Evolutionary conservation across 2,888 invertebrate genomes (phyloP).

Genomic region (Antheraea yamamai): DNA sequence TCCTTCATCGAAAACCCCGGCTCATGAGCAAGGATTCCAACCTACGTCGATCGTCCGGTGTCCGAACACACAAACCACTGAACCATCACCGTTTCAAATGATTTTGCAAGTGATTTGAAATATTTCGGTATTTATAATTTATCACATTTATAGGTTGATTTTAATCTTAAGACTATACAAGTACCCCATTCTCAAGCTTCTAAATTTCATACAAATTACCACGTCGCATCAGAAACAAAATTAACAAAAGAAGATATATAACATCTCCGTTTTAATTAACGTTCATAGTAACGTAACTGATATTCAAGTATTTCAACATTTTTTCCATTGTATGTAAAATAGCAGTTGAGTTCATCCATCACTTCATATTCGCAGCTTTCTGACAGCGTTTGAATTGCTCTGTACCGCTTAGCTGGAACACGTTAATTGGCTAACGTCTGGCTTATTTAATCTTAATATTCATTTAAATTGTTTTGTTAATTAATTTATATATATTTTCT

Average conservation of each 20-base stretch:
- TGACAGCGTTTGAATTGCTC: slow-evolving; percentile 52
- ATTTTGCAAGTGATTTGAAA: background rate
- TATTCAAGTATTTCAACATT: slow-evolving; percentile 60
- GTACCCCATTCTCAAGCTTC: slow-evolving; percentile 48
- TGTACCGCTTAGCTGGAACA: slow-evolving; percentile 55
- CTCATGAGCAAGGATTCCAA: too few relatives aligned
- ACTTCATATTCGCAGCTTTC: slow-evolving; percentile 75
- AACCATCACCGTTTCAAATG: too few relatives aligned
- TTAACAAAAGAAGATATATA: slow-evolving; percentile 67
- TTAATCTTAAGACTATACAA: slow-evolving; percentile 32
- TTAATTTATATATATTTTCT: background rate
- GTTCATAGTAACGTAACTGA: slow-evolving; percentile 69
- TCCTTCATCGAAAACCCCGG: too few relatives aligned
- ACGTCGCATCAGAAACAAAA: slow-evolving; percentile 56
- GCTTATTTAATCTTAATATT: slow-evolving; percentile 6
- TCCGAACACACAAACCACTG: too few relatives aligned
- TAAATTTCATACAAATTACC: slow-evolving; percentile 54
- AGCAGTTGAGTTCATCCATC: slow-evolving; percentile 72
- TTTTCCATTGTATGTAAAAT: slow-evolving; percentile 79
- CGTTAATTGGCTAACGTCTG: slow-evolving; percentile 22
- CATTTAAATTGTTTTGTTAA: background rate
- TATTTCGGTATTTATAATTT: background rate
- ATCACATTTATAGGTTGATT: slow-evolving; percentile 25
- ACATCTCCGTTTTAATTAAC: slow-evolving; percentile 75
- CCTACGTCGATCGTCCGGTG: too few relatives aligned